A percentile compares a stretch with the other conserved stretches of the same genome.
phyloP scores from a whole-genome alignment of 1,140 invertebrate genomes.

The Tigriopus japonicus region DNA sequence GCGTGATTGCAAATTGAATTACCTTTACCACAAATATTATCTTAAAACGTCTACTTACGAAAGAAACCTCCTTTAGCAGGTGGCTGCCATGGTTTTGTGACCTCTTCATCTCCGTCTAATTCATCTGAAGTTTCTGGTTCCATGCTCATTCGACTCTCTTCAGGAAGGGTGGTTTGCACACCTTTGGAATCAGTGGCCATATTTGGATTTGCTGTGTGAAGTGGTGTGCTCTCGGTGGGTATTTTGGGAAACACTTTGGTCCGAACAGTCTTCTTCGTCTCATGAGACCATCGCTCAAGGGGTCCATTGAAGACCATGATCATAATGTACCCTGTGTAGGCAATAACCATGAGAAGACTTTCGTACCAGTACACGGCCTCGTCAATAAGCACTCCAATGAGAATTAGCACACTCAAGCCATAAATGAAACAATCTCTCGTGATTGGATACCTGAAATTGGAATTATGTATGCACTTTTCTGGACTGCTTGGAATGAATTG shows the following conservation, averaged over 20 bases:
- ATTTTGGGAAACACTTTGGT: background rate
- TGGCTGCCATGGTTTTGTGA: background rate
- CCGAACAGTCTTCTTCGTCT: background rate
- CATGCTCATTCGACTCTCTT: background rate
- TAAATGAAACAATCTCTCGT: constrained; percentile 29
- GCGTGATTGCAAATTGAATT: too few relatives aligned
- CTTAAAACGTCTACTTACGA: constrained; percentile 16
- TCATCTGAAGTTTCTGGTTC: background rate
- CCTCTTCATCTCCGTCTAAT: background rate
- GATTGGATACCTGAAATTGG: constrained; percentile 23
- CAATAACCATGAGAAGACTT: constrained; percentile 17
- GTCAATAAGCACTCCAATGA: constrained; percentile 27
- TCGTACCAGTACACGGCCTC: constrained; percentile 27
- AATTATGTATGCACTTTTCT: too few relatives aligned
- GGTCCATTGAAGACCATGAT: constrained; percentile 19
- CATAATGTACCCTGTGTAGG: constrained; percentile 18
- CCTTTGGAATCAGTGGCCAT: background rate
- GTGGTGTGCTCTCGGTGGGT: background rate
- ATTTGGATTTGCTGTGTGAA: background rate
- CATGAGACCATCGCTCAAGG: constrained; percentile 13
- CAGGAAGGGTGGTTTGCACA: background rate
- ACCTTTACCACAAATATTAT: too few relatives aligned
- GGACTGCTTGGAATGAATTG: too few relatives aligned
- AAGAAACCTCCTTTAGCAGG: constrained; percentile 12
- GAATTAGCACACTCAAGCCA: constrained; percentile 25